Conservation (phyloP, 2,113 vertebrate genomes). For the Coptodon bakossiorum region DNA sequence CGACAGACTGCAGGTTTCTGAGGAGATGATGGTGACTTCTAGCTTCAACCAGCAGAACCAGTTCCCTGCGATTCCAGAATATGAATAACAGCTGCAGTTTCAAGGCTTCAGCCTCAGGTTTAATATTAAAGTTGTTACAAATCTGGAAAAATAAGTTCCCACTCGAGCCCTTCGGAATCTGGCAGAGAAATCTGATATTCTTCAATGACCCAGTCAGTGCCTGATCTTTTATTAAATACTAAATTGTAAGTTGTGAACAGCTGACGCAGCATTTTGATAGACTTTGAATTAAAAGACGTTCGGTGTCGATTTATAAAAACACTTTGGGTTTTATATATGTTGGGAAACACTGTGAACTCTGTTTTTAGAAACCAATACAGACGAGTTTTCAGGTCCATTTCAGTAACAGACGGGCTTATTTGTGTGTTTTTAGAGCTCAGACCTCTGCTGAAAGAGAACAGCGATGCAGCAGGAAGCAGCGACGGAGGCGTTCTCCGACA, state of each 20-base stretch:
- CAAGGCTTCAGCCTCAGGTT: neutral
- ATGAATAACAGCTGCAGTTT: neutral
- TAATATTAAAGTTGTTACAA: neutral
- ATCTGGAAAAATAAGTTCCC: neutral
- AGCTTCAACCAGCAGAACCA: neutral
- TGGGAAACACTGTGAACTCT: neutral
- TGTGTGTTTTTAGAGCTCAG: neutral
- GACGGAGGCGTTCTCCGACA: neutral
- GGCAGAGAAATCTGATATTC: neutral
- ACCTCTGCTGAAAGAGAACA: neutral
- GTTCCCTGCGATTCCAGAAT: neutral
- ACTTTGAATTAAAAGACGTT: neutral
- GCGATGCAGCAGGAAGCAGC: neutral
- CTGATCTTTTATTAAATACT: neutral
- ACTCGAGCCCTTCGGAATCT: accelerated
- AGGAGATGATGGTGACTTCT: neutral
- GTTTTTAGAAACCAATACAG: neutral
- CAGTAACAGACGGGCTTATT: neutral
- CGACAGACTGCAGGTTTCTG: neutral
- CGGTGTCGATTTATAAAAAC: neutral
- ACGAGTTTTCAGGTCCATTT: accelerated
- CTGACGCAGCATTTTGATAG: neutral
- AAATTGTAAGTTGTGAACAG: neutral
- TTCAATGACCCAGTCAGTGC: neutral
- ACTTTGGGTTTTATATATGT: neutral